phyloP scores from a whole-genome alignment of 1,140 invertebrate genomes.

The Harpegnathos saltator region DNA sequence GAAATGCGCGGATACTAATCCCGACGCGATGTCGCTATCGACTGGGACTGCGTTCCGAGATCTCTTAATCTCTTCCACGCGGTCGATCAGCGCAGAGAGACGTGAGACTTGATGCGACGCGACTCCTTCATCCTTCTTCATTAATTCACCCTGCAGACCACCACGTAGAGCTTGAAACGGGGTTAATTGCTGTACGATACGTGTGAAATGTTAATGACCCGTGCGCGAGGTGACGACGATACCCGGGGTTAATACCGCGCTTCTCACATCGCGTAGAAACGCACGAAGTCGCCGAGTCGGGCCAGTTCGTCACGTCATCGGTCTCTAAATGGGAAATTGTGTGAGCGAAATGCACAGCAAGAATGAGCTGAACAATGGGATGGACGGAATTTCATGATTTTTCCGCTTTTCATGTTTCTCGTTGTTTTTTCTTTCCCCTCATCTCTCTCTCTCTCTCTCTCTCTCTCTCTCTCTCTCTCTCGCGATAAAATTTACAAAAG shows the following conservation, averaged over 20 bases:
- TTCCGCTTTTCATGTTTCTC: too few relatives aligned
- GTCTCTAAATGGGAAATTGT: neutral
- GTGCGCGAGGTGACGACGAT: conserved; percentile 34
- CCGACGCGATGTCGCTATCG: neutral
- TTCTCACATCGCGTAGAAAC: neutral
- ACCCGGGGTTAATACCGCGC: conserved; percentile 13
- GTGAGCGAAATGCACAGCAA: too few relatives aligned
- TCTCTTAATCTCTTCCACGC: conserved; percentile 28
- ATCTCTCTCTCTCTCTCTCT: neutral
- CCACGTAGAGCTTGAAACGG: conserved; percentile 2
- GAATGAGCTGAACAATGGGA: too few relatives aligned
- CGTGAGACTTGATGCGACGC: neutral
- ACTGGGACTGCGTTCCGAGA: neutral
- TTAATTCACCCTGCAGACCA: conserved; percentile 49
- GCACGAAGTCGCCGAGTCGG: neutral
- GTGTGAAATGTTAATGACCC: conserved; percentile 74
- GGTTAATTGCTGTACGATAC: conserved; percentile 73
- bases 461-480: neutral
- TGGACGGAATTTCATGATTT: too few relatives aligned
- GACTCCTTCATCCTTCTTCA: conserved; percentile 48
- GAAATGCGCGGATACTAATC: too few relatives aligned
- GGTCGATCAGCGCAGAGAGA: conserved; percentile 18
- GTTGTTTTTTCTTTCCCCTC: too few relatives aligned
- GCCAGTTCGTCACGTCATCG: neutral
- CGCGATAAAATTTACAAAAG: neutral